A percentile compares a stretch with the other conserved stretches of the same genome.
Evolutionary conservation across 2,888 invertebrate genomes (phyloP).

Genomic region (Steinernema hermaphroditum): DNA sequence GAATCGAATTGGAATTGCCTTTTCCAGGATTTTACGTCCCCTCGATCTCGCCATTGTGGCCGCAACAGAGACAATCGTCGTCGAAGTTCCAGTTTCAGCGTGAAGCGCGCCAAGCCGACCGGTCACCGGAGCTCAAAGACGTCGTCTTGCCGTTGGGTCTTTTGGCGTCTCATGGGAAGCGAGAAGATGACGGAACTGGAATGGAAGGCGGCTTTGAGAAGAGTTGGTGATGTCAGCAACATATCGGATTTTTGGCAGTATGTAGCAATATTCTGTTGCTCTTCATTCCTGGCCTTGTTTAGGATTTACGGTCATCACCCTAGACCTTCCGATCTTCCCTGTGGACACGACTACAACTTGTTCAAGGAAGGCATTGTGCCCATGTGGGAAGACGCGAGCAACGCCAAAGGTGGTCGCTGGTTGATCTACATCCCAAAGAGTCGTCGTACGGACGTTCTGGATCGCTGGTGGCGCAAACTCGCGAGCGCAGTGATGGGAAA

Average conservation of each 20-base stretch:
- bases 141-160: slow-evolving; percentile 75
- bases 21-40: no score
- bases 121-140: slow-evolving; percentile 31
- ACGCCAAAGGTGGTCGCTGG: slow-evolving; percentile 89
- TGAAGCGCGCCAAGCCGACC: no score
- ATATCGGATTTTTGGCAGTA: slow-evolving; percentile 97
- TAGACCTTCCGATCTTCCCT: slow-evolving; percentile 77
- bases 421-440: slow-evolving; percentile 75
- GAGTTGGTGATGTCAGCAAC: slow-evolving; percentile 90
- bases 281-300: slow-evolving; percentile 6
- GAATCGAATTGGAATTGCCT: no score
- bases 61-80: no score
- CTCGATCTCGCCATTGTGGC: no score
- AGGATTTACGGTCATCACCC: slow-evolving; percentile 71
- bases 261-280: not conserved
- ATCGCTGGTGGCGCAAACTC: slow-evolving; percentile 65
- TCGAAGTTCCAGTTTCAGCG: no score
- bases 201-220: slow-evolving; percentile 90
- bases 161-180: slow-evolving; percentile 94
- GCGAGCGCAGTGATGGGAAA: slow-evolving; percentile 83
- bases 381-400: slow-evolving; percentile 94
- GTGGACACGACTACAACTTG: slow-evolving; percentile 80
- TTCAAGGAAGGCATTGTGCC: slow-evolving; percentile 79
- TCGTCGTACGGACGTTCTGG: slow-evolving; percentile 50
- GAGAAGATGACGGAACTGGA: slow-evolving; percentile 70